Evolutionary conservation across 2,888 invertebrate species (phyloP), one percentile per base, ranked within the genome.

Genomic region (Hydropsyche betteni): DNA sequence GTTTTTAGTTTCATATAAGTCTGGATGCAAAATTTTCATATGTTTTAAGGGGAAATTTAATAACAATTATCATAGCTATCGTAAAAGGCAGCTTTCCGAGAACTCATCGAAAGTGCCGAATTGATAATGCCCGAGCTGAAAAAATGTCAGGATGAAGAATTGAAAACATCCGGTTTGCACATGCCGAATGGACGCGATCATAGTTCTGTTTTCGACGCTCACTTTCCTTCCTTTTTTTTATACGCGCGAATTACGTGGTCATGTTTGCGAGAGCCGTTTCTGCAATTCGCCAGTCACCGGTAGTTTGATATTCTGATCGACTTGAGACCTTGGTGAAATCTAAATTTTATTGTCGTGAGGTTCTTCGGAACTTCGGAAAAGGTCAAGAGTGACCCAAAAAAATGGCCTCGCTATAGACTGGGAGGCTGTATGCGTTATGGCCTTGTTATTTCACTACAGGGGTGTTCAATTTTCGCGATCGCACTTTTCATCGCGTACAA

Each of bases 281-380:
- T 68, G 68, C 38, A 68, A 71, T 55, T 71, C 71, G 61, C 58
- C 36, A 24, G 55, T 50, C 61, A 55, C 55, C 14, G 71, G 33
- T n/a, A 72, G 33, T 36, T 72, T 53, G 70, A 53, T 53, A 53
- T 50, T 52, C 70, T 34, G 33, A 70, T 61, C 64, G 64, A 34
- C 64, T 38, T 5, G 55, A 55, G 61, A 58, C 72, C 72, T 72
- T 72, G 72, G 44, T 34, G 61, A 52, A 72, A 72, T 72, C 72
- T 72, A 72, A 72, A 61, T 72, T 72, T 72, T 72, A 72, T 72
- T 58, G 72, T 72, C 55, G 72, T 72, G 72, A 72, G 72, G 72
- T 72, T 70, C 72, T 58, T 72, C 72, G 72, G 72, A 72, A 72
- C 72, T 61, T 58, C 44, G 72, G 58, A 58, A 72, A 71, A 72